phyloP scores from a whole-genome alignment of 1,140 invertebrate species.

The Tetragonula clypearis region DNA sequence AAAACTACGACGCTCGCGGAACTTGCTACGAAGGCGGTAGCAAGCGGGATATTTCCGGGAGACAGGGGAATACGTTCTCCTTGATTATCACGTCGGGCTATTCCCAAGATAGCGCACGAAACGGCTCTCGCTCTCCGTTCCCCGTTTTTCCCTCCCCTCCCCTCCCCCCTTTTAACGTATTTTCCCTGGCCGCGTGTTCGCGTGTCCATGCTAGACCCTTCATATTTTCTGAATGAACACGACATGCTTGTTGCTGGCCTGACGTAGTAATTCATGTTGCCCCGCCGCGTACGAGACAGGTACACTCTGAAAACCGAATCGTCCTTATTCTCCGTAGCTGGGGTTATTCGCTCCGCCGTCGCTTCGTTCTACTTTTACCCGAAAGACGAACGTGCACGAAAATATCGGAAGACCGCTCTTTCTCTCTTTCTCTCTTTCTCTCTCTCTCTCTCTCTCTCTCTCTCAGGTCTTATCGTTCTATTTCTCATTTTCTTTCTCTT shows the following conservation, averaged over 20 bases:
- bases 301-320: slow-evolving; percentile 13
- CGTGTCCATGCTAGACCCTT: slow-evolving; percentile 30
- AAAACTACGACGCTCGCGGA: background rate
- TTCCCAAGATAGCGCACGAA: background rate
- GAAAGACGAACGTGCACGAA: background rate
- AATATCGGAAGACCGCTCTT: background rate
- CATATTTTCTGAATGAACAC: slow-evolving; percentile 51
- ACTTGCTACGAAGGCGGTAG: background rate
- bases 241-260: slow-evolving; percentile 27
- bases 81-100: slow-evolving; percentile 25
- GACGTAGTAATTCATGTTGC: slow-evolving; percentile 38
- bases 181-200: slow-evolving; percentile 25
- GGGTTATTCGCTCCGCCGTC: background rate
- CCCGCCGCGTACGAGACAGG: background rate
- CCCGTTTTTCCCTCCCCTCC: slow-evolving; percentile 11
- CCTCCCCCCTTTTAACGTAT: slow-evolving; percentile 4
- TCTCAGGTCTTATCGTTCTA: too few species aligned
- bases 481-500: too few species aligned
- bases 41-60: background rate
- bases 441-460: too few species aligned
- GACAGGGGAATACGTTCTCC: background rate
- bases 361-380: background rate
- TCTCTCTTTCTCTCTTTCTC: too few species aligned
- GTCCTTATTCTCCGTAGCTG: background rate
- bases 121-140: background rate